Base-by-base conservation (phyloP, 2,113 vertebrate genomes). In the Trochalopteron elliotii region DNA sequence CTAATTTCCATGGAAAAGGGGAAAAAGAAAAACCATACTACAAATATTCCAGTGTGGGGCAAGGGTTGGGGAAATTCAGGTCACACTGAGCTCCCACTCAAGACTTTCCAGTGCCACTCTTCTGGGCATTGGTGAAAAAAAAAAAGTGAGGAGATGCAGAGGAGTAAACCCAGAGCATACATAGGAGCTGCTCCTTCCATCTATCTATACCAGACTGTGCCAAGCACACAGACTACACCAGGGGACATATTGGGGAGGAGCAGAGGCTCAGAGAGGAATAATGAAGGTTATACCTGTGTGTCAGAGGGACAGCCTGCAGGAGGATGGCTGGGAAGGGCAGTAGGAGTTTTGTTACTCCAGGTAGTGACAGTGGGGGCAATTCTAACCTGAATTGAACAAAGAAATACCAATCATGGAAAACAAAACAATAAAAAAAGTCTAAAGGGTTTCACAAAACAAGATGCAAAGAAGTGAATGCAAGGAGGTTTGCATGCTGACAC, bases 311-410 rank as follows among this genome's bases (percentile, higher is more conserved):
- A 98, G 98, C 98, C 99, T 98, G 98, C 98, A 97, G 98, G 97
- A 98, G 97, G 98, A 98, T 98, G 98, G 98, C 98, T 99, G 98
- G 99, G 98, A 98, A 99, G 98, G 98, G 98, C 98, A 98, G 99
- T 99, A 97, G 99, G 99, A 98, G 98, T 99, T 99, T 99, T 99
- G 99, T 99, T 99, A 99, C 99, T 99, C 99, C 99, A 99, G 98
- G 99, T 99, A 98, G 99, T 99, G 97, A 99, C 99, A 98, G 99
- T 99, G 98, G 98, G 99, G 98, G 99, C 98, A 98, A 99, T 98
- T 99, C 99, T 99, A 98, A 99, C 98, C 99, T 99, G 98, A 99
- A 99, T 98, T 35, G 98, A 98, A 99, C 98, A 99, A 97, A 99
- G 97, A 99, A 98, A 99, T 97, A 98, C 98, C 98, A 98, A 98